Conservation (phyloP, 2,113 vertebrate species). For the Rhynchomys soricoides region DNA sequence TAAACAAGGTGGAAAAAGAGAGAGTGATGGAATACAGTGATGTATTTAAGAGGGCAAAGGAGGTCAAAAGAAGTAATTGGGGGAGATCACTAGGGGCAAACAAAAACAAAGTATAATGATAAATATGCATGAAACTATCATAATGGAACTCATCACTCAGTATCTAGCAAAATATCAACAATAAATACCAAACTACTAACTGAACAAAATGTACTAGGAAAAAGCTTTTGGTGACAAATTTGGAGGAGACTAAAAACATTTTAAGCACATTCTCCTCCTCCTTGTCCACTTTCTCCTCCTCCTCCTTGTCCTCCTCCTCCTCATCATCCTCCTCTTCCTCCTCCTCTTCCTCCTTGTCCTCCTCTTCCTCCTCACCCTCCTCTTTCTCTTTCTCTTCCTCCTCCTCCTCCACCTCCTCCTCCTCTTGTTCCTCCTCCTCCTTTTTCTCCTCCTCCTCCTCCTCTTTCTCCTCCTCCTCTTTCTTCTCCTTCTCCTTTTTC, state of each 20-base stretch:
- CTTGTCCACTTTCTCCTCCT: no score
- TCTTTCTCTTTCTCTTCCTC: no score
- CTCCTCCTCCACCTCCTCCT: no score
- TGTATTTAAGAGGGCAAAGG: neutral
- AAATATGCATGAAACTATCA: neutral
- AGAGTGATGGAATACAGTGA: neutral
- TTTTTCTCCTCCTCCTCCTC: no score
- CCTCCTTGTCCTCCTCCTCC: no score
- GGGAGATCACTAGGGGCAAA: neutral
- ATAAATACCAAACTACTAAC: neutral
- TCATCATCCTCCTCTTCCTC: no score
- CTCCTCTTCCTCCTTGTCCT: no score
- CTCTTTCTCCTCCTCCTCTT: neutral
- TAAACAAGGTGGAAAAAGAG: neutral
- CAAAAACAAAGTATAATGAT: neutral
- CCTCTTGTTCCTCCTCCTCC: no score
- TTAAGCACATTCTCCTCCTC: neutral
- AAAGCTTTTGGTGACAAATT: slow-evolving; percentile 8
- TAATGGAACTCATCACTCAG: neutral
- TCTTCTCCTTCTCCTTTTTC: neutral
- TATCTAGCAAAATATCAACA: neutral
- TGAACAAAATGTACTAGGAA: neutral
- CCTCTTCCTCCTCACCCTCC: no score
- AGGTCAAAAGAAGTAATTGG: neutral
- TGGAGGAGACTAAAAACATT: neutral